These are phyloP conservation scores for Congeria kusceri DNA, from an alignment of 2,888 invertebrate genomes.

Conservation along the genomic window DNA sequence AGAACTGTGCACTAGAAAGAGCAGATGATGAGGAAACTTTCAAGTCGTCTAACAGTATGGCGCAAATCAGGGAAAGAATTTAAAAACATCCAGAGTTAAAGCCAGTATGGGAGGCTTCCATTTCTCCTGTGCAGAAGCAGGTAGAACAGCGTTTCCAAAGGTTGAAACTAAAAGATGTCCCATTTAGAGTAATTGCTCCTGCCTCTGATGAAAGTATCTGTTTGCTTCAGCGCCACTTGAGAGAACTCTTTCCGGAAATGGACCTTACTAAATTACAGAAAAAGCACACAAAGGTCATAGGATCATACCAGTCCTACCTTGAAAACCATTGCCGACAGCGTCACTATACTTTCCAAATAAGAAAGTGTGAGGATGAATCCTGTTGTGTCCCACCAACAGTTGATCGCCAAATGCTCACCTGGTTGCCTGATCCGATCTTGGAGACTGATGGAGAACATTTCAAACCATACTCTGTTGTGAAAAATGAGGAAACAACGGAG, in stretches of 20 bases:
- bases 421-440: conserved; percentile 47
- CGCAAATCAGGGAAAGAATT: conserved; percentile 3
- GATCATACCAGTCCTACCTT: conserved; percentile 11
- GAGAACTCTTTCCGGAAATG: conserved; percentile 43
- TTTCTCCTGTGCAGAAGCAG: conserved; percentile 19
- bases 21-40: conserved; percentile 1
- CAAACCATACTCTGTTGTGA: conserved; percentile 5
- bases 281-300: conserved; percentile 26
- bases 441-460: conserved; percentile 34
- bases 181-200: not conserved
- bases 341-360: conserved; percentile 48
- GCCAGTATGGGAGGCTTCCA: not conserved
- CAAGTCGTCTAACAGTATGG: conserved; percentile 31
- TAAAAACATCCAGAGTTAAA: conserved; percentile 7
- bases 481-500: conserved; percentile 17
- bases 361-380: conserved; percentile 32
- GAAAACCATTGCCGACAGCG: conserved; percentile 29
- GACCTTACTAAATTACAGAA: conserved; percentile 40
- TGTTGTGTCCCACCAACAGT: conserved; percentile 39
- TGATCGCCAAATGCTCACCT: conserved; percentile 15
- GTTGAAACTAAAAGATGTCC: conserved; percentile 28
- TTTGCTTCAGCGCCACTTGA: conserved; percentile 33
- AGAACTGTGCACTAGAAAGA: conserved; percentile 44
- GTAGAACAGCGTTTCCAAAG: conserved; percentile 20
- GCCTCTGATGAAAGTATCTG: not conserved